Conservation (phyloP, 1,140 invertebrate genomes). For the Brachionus plicatilis region DNA sequence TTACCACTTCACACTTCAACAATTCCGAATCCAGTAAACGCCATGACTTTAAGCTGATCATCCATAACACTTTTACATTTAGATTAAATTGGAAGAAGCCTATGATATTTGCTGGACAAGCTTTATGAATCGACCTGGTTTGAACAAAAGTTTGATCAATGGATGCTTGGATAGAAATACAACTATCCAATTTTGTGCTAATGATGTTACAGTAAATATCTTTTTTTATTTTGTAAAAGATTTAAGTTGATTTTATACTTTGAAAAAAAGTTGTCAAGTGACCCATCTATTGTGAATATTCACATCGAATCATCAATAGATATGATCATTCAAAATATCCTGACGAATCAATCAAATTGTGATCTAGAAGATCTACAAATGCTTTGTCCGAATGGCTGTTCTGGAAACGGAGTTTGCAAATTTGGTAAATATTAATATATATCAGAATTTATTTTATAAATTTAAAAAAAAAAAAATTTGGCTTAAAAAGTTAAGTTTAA, state of each 20-base stretch:
- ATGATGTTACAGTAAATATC: not conserved
- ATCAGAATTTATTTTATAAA: not conserved
- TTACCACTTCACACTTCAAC: not conserved
- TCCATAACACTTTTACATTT: not conserved
- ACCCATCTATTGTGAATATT: not conserved
- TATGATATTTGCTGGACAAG: not conserved
- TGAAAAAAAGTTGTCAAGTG: not conserved
- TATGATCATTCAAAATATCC: not conserved
- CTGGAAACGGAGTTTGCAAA: not conserved
- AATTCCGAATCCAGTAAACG: not conserved
- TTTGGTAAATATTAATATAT: not conserved
- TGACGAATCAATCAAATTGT: not conserved
- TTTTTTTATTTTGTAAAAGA: not conserved
- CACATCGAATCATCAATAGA: constrained; percentile 17
- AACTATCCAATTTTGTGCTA: not conserved
- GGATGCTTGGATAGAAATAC: not conserved
- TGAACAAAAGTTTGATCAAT: not conserved
- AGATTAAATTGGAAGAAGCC: not conserved
- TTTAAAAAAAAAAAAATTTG: not conserved
- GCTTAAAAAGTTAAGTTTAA: not conserved
- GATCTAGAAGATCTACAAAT: not conserved
- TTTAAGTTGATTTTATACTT: not conserved
- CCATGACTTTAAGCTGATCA: not conserved
- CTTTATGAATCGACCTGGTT: not conserved
- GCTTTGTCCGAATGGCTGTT: not conserved